Evolutionary conservation across 2,888 invertebrate species (phyloP), one percentile per base, ranked within the genome.

Genomic region (Drosophila cognata): DNA sequence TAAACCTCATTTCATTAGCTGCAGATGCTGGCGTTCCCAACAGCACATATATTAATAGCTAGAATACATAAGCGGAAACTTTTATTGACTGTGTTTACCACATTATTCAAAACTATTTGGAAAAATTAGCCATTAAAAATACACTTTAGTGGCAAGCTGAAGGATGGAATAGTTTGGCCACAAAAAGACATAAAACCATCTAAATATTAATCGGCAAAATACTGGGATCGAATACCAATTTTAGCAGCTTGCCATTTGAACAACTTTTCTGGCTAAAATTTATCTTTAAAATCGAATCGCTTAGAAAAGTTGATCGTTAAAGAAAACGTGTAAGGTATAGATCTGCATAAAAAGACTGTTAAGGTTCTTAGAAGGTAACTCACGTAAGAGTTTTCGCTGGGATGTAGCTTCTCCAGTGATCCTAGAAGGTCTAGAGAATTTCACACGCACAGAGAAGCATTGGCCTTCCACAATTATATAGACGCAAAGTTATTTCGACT

Each of bases 21-120:
- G 4, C 53, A 67, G 53, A 33, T 65, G 65, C 35, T 33, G 5
- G 0, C 18, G 41, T 64, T 65, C 65, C 51, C 65, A 65, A 29
- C 8, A 28, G 36, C 11, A 33, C 33, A 10, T 31, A 0, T 21
- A 60, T 38, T 48, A 29, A 50, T 6, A 7, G 16, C 18, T 16
- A 1, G 5, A 28, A 31, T 21, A 21, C 8, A 38, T n/a, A 41
- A 16, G 25, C 46, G 16, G 16, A 4, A 46, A 46, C 16, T 46
- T 46, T 16, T 25, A 4, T 25, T 4, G 21, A 46, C 4, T 16
- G 3, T 43, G 2, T 21, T 41, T 41, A n/a, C 2, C n/a, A 35
- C 11, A 3, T 25, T 25, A 11, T 18, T 53, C 18, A n/a, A 36
- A 28, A 55, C 6, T 36, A 13, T 10, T 28, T 18, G 18, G 1